Base-by-base conservation (phyloP, 2,888 invertebrate genomes). In the Himalopsyche kuldschensis region DNA sequence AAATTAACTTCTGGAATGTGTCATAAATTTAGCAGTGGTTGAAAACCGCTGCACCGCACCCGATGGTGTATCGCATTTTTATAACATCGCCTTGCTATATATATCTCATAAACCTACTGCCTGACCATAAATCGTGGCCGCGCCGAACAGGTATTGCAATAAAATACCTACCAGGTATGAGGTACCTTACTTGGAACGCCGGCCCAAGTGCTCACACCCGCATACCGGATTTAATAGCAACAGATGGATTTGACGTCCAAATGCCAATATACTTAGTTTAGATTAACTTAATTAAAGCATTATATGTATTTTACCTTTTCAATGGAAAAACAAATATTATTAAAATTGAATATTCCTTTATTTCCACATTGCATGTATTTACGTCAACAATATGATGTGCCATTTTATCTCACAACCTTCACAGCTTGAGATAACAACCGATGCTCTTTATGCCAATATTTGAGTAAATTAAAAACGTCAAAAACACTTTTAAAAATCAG, bases 141-240 rank as follows among this genome's bases (percentile, higher is more conserved):
- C 41, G 31, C 41, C 80, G 80, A 63, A 80, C 80, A 80, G 80
- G 80, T 80, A 80, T 80, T 63, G 80, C 80, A 80, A 80, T 80
- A 80, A 80, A 80, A 80, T 80, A 80, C 80, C 27, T 4, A 69
- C 20, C 69, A 6, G 30, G 69, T 27, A 69, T 69, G 69, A 55
- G 55, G 69, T 4, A 30, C 69, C 24, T 30, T 27, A 69, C 69
- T 27, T 30, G 69, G 30, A 20, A 69, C 69, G 69, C 69, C 15
- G 69, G 0, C 11, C 30, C 69, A 30, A 69, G 69, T 30, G 30
- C 10, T 69, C 55, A 55, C 24, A 55, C 24, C 15, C 24, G 20
- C 55, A 55, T 55, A 55, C 69, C 11, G 69, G 69, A 69, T 30
- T 69, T 69, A 69, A 69, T 69, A 69, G 69, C 69, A 69, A 69